Evolutionary conservation across 2,888 invertebrate genomes (phyloP), one percentile per base, ranked within the genome.

Genomic region (Globia sparganii): DNA sequence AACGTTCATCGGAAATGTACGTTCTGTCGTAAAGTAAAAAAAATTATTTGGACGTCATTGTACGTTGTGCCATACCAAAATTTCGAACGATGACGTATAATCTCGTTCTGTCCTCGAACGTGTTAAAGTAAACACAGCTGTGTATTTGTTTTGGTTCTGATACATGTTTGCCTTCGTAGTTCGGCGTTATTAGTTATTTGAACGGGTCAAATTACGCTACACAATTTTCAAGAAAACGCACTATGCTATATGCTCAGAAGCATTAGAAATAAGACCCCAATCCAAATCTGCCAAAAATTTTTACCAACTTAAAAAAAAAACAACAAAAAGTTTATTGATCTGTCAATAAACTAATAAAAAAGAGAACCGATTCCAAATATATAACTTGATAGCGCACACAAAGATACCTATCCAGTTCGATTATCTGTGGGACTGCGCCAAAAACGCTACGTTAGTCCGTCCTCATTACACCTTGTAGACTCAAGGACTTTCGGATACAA

Each of bases 391-490:
- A 69, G 37, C 43, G 83, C 34, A 64, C 67, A 86, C 71, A 66
- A 62, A 67, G 37, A 66, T 73, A 37, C 37, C 31, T 40, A 72
- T 37, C 56, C 53, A 56, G 25, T 86, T 80, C 37, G 46, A 69
- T 62, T 59, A 71, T 72, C 61, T 28, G 62, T 56, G 69, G 58
- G 40, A 74, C 69, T 77, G 75, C 83, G 77, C 81, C 87, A 87
- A 86, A 85, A 85, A 76, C 25, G 37, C 66, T 81, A 58, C 69
- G 53, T 59, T 40, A 46, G 64, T 59, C 59, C 58, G 70, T 62
- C 53, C 81, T 80, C 86, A 85, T 80, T 82, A 87, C 74, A 81
- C 81, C 75, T 80, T 77, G 71, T 84, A 80, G 72, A 75, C 72
- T 73, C 64, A 84, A 82, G 78, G 80, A 74, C 73, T 79, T 79